Evolutionary conservation across 2,797 vertebrate genomes (phyloP), one percentile per base, ranked within the genome.

Genomic region (Ctenochaetus hawaiiensis): DNA sequence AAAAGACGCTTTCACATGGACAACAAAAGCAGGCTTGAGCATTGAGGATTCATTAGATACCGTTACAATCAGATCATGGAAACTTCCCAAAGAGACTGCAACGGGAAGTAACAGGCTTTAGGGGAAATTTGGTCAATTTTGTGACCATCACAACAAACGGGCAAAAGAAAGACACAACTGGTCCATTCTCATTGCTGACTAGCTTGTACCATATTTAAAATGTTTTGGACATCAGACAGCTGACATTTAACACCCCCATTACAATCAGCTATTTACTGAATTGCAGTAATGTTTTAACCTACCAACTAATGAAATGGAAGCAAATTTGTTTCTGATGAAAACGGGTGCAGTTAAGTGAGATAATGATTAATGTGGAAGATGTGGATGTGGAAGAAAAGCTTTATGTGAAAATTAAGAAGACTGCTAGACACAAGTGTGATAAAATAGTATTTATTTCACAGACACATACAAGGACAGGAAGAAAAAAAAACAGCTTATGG

Each of bases 401-500:
- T 30, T 34, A 7, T 17, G 20, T 20, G 30, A 16, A 8, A 9
- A 43, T 12, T 8, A n/a, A 37, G 13, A 7, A 67, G 17, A 48
- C 3, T 10, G 18, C 13, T 14, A 65, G 37, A 51, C 8, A 12
- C 47, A 66, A n/a, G 23, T 89, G 89, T 92, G 93, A 94, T 95
- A 95, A 95, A 95, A 95, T 95, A 94, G 82, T 81, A 80, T 95
- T 95, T 94, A 95, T 95, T 95, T 94, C 90, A 95, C 92, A 93
- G 87, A 94, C 90, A 93, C 86, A 82, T 84, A 85, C 69, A 86
- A 91, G 72, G 85, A 87, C 87, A 86, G 86, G 47, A 61, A 77
- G 52, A 64, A 51, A 76, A 49, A 82, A 78, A 86, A 88, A 87
- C 89, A 94, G 92, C 92, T 95, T 95, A 95, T 95, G 86, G 82